Conservation (phyloP, 2,797 vertebrate species). For the Gallinago nigripennis region DNA sequence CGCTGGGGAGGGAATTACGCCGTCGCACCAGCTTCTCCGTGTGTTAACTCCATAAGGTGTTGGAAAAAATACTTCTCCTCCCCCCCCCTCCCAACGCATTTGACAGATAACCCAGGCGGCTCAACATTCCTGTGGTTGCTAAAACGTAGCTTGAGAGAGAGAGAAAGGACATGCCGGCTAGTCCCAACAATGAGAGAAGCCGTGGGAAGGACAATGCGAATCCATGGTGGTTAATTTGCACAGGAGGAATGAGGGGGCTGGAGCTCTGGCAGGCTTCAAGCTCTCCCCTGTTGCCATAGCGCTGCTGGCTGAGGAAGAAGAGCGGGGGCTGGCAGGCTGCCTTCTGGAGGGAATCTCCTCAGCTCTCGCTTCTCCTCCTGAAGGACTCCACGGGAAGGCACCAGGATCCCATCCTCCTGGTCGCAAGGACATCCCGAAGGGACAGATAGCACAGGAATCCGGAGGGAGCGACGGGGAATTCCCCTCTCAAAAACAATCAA, state of each 20-base stretch:
- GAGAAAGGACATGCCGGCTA: background rate
- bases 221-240: slow-evolving; percentile 38
- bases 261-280: slow-evolving; percentile 50
- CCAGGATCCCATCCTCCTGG: background rate
- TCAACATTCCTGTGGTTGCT: background rate
- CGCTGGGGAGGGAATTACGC: background rate
- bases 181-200: slow-evolving; percentile 16
- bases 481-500: background rate
- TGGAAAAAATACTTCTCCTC: background rate
- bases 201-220: slow-evolving; percentile 25
- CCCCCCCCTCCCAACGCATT: background rate
- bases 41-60: background rate
- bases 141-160: background rate
- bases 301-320: slow-evolving; percentile 63
- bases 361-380: background rate
- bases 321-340: slow-evolving; percentile 66
- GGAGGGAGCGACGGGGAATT: background rate
- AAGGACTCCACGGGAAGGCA: background rate
- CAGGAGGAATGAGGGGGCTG: slow-evolving; percentile 22
- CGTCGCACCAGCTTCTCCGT: background rate
- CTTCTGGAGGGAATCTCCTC: slow-evolving; percentile 79
- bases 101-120: background rate
- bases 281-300: slow-evolving; percentile 85
- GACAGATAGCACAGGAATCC: background rate
- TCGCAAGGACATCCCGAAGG: background rate